phyloP scores from a whole-genome alignment of 2,888 invertebrate species.

The Chaitophorus viminalis region DNA sequence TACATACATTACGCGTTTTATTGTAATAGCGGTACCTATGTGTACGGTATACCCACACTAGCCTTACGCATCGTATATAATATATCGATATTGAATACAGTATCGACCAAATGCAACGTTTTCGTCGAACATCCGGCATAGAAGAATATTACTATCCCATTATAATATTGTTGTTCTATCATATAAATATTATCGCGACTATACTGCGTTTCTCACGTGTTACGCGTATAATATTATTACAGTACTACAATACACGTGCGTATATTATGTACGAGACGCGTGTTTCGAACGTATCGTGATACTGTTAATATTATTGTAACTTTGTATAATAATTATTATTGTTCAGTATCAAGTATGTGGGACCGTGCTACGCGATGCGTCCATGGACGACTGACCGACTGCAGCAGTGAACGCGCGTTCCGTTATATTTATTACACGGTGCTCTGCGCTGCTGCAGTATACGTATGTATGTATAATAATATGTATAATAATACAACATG shows the following conservation, averaged over 20 bases:
- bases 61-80: neutral
- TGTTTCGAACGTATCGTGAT: conserved; percentile 4
- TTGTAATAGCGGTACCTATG: no score
- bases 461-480: neutral
- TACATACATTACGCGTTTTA: no score
- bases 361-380: neutral
- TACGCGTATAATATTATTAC: no score
- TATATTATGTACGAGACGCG: neutral
- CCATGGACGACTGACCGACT: conserved; percentile 27
- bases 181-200: no score
- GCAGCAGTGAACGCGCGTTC: neutral
- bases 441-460: neutral
- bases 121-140: no score
- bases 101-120: no score
- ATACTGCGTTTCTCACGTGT: conserved; percentile 22
- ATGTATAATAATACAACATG: neutral
- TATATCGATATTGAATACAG: no score
- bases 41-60: neutral
- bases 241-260: neutral
- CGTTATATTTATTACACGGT: conserved; percentile 19
- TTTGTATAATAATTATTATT: no score
- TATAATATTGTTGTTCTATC: no score
- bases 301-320: neutral
- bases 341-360: no score
- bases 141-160: no score